Percentiles rank a stretch among this genome's conserved stretches.
These are phyloP conservation scores for Oxyscelio sp. DNA, from an alignment of 2,888 invertebrate species.

Conservation along the genomic window DNA sequence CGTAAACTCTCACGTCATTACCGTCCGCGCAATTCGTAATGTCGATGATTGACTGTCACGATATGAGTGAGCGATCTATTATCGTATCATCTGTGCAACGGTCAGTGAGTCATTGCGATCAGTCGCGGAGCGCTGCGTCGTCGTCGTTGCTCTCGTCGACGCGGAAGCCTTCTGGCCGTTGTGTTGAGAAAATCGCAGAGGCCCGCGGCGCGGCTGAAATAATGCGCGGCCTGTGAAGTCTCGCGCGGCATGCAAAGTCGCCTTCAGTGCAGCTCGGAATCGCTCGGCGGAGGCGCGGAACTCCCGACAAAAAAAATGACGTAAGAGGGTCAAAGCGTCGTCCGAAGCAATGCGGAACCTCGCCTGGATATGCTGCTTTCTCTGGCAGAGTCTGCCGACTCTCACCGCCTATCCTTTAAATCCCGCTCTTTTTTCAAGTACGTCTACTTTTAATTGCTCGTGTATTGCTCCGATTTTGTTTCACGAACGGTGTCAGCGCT, in stretches of 20 bases:
- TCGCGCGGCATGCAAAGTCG: too few species aligned
- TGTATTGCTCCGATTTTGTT: neutral
- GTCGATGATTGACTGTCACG: conserved; percentile 65
- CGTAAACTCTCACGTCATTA: conserved; percentile 49
- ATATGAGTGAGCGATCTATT: conserved; percentile 72
- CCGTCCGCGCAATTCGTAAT: conserved; percentile 42
- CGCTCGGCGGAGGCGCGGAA: conserved; percentile 1
- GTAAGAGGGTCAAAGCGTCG: conserved; percentile 64
- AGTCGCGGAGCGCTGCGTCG: conserved; percentile 27
- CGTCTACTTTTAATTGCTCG: conserved; percentile 48
- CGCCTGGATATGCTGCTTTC: conserved; percentile 83
- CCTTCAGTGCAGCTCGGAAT: neutral
- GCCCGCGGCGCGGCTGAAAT: neutral
- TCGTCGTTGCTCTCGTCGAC: conserved; percentile 20
- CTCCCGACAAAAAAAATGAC: conserved; percentile 63
- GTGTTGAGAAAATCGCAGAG: conserved; percentile 2
- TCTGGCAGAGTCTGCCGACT: conserved; percentile 84
- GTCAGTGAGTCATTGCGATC: conserved; percentile 63
- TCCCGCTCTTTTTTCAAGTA: conserved; percentile 77
- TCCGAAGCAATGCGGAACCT: conserved; percentile 83
- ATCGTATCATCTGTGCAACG: conserved; percentile 62
- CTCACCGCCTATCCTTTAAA: conserved; percentile 83
- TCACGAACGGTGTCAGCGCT: neutral
- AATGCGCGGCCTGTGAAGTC: conserved; percentile 29
- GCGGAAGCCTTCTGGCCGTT: neutral